Percentiles rank a stretch among this genome's conserved stretches.
phyloP scores from a whole-genome alignment of 1,140 invertebrate genomes.

The Bicyclus anynana region DNA sequence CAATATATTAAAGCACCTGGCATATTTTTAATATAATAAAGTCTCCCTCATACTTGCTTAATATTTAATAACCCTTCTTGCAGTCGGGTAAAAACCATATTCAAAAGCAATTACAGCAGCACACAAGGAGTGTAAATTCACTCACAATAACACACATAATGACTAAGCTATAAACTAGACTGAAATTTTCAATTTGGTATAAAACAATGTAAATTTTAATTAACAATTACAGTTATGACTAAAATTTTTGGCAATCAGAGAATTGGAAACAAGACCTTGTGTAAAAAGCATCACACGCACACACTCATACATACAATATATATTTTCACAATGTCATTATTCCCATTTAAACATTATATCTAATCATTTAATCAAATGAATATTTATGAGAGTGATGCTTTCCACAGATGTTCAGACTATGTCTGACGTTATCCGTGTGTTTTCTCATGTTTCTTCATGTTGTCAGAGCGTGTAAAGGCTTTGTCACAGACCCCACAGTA shows the following conservation, averaged over 20 bases:
- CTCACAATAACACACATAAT: constrained; percentile 71
- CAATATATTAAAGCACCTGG: constrained; percentile 68
- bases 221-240: constrained; percentile 57
- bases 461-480: constrained; percentile 75
- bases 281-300: constrained; percentile 41
- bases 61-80: too few relatives aligned
- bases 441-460: constrained; percentile 78
- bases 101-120: constrained; percentile 69
- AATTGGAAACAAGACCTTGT: constrained; percentile 50
- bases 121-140: constrained; percentile 59
- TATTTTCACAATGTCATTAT: constrained; percentile 7
- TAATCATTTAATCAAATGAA: not conserved
- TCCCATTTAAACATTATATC: not conserved
- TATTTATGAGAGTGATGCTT: constrained; percentile 22
- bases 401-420: constrained; percentile 15
- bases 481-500: constrained; percentile 79
- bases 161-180: constrained; percentile 74
- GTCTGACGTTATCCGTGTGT: constrained; percentile 62
- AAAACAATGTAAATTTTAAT: constrained; percentile 61
- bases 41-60: constrained; percentile 58
- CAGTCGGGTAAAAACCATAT: constrained; percentile 57
- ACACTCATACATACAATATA: constrained; percentile 11
- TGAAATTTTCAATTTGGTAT: constrained; percentile 68
- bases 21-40: constrained; percentile 53
- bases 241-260: constrained; percentile 75